A percentile compares a stretch with the other conserved stretches of the same genome.
Conservation (phyloP, 2,888 invertebrate genomes). For the Ectemnius lituratus region DNA sequence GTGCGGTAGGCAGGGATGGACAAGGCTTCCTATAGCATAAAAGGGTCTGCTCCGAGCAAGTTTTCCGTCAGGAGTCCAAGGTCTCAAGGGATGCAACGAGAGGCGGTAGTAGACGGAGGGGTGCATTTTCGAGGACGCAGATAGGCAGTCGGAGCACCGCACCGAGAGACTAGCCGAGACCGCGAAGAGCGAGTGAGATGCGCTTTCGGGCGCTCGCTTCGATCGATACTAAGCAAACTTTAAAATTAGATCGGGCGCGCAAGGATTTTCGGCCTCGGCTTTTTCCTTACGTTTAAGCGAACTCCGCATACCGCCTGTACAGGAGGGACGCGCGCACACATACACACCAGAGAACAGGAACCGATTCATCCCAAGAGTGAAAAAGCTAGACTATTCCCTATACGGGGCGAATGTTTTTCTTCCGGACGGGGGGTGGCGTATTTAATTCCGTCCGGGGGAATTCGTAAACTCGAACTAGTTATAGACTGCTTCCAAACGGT, state of each 20-base stretch:
- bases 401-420: slow-evolving; percentile 5
- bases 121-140: slow-evolving; percentile 4
- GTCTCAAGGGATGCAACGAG: too few species aligned
- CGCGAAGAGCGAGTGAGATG: not conserved
- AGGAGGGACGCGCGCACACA: not conserved
- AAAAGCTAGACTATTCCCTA: not conserved
- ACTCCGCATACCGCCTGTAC: not conserved
- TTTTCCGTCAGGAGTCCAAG: too few species aligned
- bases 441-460: not conserved
- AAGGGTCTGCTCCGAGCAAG: too few species aligned
- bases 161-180: not conserved
- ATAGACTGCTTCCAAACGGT: slow-evolving; percentile 1
- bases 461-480: not conserved
- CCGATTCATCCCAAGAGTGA: too few species aligned
- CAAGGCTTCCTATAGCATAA: not conserved
- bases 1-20: too few species aligned
- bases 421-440: not conserved
- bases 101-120: not conserved
- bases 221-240: slow-evolving; percentile 42
- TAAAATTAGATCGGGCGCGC: slow-evolving; percentile 15
- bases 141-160: slow-evolving; percentile 2
- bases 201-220: slow-evolving; percentile 10
- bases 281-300: slow-evolving; percentile 24
- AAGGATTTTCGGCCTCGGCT: slow-evolving; percentile 28
- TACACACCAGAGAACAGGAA: not conserved